Evolutionary conservation across 35 echinoderm and acorn worm species (phyloP), one percentile per base, ranked within the genome.

Genomic region (Amphiura filiformis): DNA sequence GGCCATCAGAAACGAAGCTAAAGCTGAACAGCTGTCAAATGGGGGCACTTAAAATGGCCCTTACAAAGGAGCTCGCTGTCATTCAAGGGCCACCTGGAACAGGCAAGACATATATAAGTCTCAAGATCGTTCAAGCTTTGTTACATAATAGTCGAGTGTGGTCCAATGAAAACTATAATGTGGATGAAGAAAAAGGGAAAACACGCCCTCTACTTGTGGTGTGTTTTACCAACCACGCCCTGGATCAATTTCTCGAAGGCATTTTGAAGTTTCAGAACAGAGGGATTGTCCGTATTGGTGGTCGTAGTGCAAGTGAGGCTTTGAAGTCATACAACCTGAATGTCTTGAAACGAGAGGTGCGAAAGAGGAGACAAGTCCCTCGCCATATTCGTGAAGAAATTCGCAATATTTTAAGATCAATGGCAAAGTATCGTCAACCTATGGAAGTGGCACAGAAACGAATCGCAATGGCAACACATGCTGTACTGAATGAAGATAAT

Each of bases 21-120:
- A 56, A 92, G 1, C 65, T 99, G 13, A 93, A 99, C 77, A 36
- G 79, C 38, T 94, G 93, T 26, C 96, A 99, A 39, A 80, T 92
- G 37, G 34, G 65, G 4, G 96, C 96, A 2, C 83, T 94, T 0
- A 33, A 92, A 82, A 90, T 83, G 14, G 96, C 96, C 32, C 84
- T 99, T 13, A 94, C 93, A 26, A 82, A 95, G 75, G 96, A 99
- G 57, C 64, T 99, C 33, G 87, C 89, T 28, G 80, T 94, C 47
- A 94, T 99, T 56, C 96, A 99, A 81, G 96, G 96, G 39, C 96
- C 96, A 20, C 96, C 96, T 36, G 96, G 96, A 39, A 99, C 96
- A 34, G 96, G 96, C 4, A 99, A 99, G 90, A 99, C 96, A 0
- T 95, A 92, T 84, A 88, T 99, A 18, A 93, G 96, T 9, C 76